Evolutionary conservation across 2,888 invertebrate species (phyloP).

Genomic region (Globia sparganii): DNA sequence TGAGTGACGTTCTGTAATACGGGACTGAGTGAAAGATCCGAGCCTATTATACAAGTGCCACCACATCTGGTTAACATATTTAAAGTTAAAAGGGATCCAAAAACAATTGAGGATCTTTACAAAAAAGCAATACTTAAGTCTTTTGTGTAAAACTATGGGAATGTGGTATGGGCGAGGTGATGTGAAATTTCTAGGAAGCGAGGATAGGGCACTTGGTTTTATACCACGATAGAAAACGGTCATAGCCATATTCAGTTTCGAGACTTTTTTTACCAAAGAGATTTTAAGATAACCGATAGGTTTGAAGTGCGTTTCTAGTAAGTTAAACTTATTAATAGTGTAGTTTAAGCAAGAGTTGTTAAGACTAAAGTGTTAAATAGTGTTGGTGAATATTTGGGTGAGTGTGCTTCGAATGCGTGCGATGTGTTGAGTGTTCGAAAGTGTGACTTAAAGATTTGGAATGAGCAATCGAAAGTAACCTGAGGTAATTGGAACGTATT

Average conservation of each 20-base stretch:
- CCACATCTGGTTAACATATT: conserved; percentile 27
- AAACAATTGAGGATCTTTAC: background rate
- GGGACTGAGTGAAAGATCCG: background rate
- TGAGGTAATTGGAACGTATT: background rate
- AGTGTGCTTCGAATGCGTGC: background rate
- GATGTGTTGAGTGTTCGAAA: no score
- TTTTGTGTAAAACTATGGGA: background rate
- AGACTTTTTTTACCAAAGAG: background rate
- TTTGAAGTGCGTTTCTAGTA: no score
- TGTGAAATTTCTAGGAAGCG: background rate
- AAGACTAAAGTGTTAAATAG: background rate
- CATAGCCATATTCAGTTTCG: no score
- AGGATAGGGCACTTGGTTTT: background rate
- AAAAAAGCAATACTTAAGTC: conserved; percentile 11
- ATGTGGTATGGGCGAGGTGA: background rate
- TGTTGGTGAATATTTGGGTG: background rate
- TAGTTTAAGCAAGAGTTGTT: background rate
- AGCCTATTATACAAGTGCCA: background rate
- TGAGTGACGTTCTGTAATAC: no score
- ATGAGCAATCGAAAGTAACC: background rate
- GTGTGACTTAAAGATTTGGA: background rate
- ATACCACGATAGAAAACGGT: background rate
- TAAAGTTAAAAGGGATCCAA: background rate
- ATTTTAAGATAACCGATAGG: background rate
- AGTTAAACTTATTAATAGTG: background rate